Base-by-base conservation (phyloP, 1,140 invertebrate genomes). In the Micrasema longulum region DNA sequence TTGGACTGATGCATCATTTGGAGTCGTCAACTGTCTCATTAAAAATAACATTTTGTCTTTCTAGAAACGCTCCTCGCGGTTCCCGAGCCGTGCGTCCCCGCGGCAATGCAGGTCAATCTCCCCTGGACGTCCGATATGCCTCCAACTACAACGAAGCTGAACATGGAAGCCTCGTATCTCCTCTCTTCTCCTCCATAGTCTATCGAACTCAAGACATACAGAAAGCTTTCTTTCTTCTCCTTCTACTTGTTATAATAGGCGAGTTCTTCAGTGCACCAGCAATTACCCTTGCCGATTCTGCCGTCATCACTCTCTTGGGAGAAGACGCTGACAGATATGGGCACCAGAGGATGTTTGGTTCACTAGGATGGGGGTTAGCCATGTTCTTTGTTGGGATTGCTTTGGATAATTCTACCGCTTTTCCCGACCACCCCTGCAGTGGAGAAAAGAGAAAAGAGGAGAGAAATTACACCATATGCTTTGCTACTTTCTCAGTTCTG, bases 341-440 rank as follows among this genome's bases (percentile, higher is more conserved):
- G 0, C 93, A 97, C 75, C 97, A 99, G 83, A 89, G 97, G 75
- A 98, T 99, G 95, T 99, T 99, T 80, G 98, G 98, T 0, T 99
- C 97, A 26, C 84, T 99, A 50, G 98, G 98, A 18, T 99, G 97
- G 97, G 97, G 95, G 26, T 83, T 99, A 69, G 93, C 97, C 10
- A 99, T 99, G 97, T 99, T 99, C 81, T 94, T 99, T 79, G 95
- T 99, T 48, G 97, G 97, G 38, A 97, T 98, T 75, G 97, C 95
- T n/a, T 85, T 99, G 43, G 98, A 99, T 85, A 96, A 98, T 80
- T 97, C 97, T 80, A 98, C 89, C 73, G 92, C 87, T 77, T 99
- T 93, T 85, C 94, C 89, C 10, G 88, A 92, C 76, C 94, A 96
- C 83, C 97, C 97, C 0, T 99, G 97, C 79, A 92, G 90, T 0